Percentiles rank a stretch among this genome's conserved stretches.
phyloP scores from a whole-genome alignment of 2,797 vertebrate genomes.

The Diplodus sargus region DNA sequence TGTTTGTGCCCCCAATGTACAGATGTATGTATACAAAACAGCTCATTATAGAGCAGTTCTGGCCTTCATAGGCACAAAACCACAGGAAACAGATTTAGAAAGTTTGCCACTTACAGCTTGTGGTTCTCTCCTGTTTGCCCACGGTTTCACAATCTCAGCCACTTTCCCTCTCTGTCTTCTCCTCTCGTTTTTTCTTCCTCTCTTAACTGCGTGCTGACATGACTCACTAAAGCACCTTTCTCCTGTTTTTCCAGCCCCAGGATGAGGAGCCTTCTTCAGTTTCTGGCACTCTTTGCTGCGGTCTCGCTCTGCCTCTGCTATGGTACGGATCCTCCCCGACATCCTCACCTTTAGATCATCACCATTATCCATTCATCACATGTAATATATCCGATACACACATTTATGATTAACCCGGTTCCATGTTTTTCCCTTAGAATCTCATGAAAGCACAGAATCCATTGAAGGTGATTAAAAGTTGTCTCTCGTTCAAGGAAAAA shows the following conservation, averaged over 20 bases:
- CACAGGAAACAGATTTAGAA: constrained; percentile 49
- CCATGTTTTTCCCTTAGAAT: constrained; percentile 81
- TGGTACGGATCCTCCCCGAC: constrained; percentile 50
- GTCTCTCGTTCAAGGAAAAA: constrained; percentile 64
- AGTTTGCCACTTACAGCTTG: constrained; percentile 25
- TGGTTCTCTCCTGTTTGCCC: constrained; percentile 37
- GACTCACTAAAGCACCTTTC: constrained; percentile 37
- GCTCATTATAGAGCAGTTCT: background rate
- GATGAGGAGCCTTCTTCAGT: constrained; percentile 76
- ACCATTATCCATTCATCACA: background rate
- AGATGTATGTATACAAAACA: background rate
- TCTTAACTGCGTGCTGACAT: background rate
- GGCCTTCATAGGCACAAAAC: constrained; percentile 15
- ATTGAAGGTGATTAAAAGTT: constrained; percentile 82
- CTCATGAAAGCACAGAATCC: constrained; percentile 86
- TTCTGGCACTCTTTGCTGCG: constrained; percentile 69
- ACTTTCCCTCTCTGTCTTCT: background rate
- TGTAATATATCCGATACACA: background rate
- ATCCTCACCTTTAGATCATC: background rate
- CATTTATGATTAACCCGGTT: constrained; percentile 59
- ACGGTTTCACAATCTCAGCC: constrained; percentile 9
- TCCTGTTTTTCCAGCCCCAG: constrained; percentile 47
- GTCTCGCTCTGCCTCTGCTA: constrained; percentile 74
- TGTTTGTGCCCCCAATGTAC: constrained; percentile 12
- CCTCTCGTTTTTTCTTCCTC: background rate